Evolutionary conservation across 23 tunicate genomes (phyloP).

Genomic region (Clavelina lepadiformis): DNA sequence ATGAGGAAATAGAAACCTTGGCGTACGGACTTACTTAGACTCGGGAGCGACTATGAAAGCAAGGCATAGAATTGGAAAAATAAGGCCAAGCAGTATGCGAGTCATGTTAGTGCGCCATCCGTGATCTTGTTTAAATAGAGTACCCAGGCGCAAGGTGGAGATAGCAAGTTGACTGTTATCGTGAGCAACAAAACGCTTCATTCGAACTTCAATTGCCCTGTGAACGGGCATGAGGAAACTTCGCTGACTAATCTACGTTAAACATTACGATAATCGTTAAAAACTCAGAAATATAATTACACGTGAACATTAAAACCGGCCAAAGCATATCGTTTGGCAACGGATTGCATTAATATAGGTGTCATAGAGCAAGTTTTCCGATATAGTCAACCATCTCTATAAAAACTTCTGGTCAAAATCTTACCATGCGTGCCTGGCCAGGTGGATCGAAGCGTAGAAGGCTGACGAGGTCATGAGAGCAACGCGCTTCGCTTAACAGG

Average conservation of each 20-base stretch:
- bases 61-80: constrained; percentile 47
- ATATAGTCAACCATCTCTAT: background rate
- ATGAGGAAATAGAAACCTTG: no score
- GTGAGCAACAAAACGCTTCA: constrained; percentile 66
- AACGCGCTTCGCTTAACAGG: constrained; percentile 48
- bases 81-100: constrained; percentile 17
- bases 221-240: constrained; percentile 38
- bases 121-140: constrained; percentile 41
- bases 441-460: constrained; percentile 64
- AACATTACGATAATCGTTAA: background rate
- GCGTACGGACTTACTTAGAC: constrained; percentile 53
- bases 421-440: constrained; percentile 32
- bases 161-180: constrained; percentile 55
- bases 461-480: constrained; percentile 40
- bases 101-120: constrained; percentile 31
- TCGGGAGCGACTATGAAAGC: constrained; percentile 60
- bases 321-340: background rate
- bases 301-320: background rate
- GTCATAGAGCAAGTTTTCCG: background rate
- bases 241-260: constrained; percentile 16
- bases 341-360: background rate
- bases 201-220: constrained; percentile 40
- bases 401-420: background rate
- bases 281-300: background rate
- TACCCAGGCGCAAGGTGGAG: constrained; percentile 52